A percentile compares a stretch with the other conserved stretches of the same genome.
Evolutionary conservation across 2,113 vertebrate genomes (phyloP).

Genomic region (Lophochroa leadbeateri): DNA sequence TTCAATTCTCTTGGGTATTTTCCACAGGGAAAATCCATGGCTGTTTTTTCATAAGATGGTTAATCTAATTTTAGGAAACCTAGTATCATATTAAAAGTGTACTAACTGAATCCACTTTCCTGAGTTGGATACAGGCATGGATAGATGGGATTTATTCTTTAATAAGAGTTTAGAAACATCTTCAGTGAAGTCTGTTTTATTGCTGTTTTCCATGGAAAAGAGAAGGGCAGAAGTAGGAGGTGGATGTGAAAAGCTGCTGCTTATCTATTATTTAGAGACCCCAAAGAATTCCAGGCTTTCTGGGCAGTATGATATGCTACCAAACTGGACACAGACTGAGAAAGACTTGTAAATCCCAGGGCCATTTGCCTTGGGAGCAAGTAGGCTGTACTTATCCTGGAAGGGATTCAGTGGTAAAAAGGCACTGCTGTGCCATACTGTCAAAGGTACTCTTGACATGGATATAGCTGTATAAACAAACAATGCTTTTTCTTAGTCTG

Average conservation of each 20-base stretch:
- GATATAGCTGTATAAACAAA: background rate
- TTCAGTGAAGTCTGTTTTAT: background rate
- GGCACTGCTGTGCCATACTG: background rate
- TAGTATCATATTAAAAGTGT: background rate
- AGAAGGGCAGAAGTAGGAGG: background rate
- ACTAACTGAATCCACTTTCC: background rate
- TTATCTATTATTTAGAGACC: background rate
- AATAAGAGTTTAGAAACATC: background rate
- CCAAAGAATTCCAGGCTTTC: background rate
- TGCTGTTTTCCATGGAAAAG: background rate
- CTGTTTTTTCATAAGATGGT: background rate
- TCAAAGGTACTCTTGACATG: background rate
- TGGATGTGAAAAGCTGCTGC: background rate
- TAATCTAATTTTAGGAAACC: background rate
- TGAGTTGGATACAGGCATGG: background rate
- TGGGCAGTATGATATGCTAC: background rate
- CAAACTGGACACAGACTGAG: background rate
- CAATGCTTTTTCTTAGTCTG: background rate
- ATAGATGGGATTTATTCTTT: background rate
- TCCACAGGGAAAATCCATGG: background rate
- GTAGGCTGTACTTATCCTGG: background rate
- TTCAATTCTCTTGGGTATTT: background rate
- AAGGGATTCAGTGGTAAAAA: background rate
- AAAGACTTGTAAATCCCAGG: background rate
- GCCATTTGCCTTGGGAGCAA: background rate